Conservation (phyloP, 2,797 vertebrate species). For the Vespertilio murinus region DNA sequence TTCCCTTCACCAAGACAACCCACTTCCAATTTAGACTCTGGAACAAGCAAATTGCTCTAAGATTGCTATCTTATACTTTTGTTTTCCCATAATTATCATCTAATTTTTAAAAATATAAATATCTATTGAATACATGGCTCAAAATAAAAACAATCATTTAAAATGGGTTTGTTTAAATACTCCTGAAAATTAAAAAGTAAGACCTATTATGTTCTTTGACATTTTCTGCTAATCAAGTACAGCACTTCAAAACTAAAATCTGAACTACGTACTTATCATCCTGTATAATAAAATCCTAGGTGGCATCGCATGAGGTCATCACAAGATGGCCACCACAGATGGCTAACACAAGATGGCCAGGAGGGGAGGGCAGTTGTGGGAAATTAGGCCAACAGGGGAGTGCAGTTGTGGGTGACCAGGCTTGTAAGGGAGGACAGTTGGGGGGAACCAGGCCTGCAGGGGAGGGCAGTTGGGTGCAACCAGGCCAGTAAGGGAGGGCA, state of each 20-base stretch:
- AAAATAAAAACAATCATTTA: constrained; percentile 15
- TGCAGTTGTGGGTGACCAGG: too few relatives aligned
- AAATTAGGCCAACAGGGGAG: too few relatives aligned
- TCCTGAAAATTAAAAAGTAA: constrained; percentile 6
- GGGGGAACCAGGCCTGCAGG: too few relatives aligned
- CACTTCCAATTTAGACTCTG: constrained; percentile 32
- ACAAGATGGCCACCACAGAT: too few relatives aligned
- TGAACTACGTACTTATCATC: neutral
- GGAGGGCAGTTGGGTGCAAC: too few relatives aligned
- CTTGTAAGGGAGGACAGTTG: too few relatives aligned
- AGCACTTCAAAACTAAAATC: neutral
- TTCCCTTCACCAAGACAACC: constrained; percentile 6
- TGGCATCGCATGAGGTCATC: accelerated
- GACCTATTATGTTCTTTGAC: neutral
- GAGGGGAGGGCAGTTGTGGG: too few relatives aligned
- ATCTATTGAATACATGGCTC: neutral
- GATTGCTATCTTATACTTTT: neutral
- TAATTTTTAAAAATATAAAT: constrained; percentile 34
- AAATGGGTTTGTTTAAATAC: neutral
- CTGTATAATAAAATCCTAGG: too few relatives aligned
- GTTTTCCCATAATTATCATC: neutral
- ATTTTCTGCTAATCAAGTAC: constrained; percentile 15
- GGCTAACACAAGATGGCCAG: too few relatives aligned
- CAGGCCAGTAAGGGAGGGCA: too few relatives aligned
- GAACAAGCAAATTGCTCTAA: neutral